Evolutionary conservation across 2,888 invertebrate species (phyloP).

Genomic region (Pseudeuparius sepicola): DNA sequence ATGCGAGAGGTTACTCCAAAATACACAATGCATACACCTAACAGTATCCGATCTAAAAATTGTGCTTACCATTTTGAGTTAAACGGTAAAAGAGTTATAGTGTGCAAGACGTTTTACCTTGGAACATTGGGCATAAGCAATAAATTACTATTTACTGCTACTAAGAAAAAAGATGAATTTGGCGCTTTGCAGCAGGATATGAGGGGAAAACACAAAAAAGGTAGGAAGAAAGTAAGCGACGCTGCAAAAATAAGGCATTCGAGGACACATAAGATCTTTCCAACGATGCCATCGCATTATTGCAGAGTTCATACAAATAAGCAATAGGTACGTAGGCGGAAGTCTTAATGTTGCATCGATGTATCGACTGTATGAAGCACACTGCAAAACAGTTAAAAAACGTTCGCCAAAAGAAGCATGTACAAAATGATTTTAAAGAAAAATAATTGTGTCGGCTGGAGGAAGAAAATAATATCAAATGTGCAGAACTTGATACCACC

Average conservation of each 20-base stretch:
- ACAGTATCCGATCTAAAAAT: constrained; percentile 1
- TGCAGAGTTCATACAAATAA: constrained; percentile 2
- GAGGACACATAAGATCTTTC: constrained; percentile 1
- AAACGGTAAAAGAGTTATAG: constrained; percentile 4
- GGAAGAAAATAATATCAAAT: too few relatives aligned
- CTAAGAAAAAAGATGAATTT: too few relatives aligned
- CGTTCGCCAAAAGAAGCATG: too few relatives aligned
- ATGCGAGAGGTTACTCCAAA: constrained; percentile 2
- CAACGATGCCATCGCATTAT: constrained; percentile 7
- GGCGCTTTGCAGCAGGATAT: constrained; percentile 4
- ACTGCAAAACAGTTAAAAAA: background rate
- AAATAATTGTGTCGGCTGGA: too few relatives aligned
- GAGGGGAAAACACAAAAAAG: too few relatives aligned
- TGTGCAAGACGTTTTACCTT: too few relatives aligned
- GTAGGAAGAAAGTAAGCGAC: constrained; percentile 5
- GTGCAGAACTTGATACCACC: too few relatives aligned
- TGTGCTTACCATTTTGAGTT: constrained; percentile 7
- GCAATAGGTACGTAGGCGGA: background rate
- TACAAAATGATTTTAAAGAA: too few relatives aligned
- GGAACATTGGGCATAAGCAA: too few relatives aligned
- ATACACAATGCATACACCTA: constrained; percentile 6
- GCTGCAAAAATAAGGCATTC: background rate
- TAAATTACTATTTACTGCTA: constrained; percentile 5
- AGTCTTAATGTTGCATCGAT: too few relatives aligned
- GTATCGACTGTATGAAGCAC: background rate